Percentiles rank a stretch among this genome's conserved stretches.
Evolutionary conservation across 2,113 vertebrate species (phyloP).

Genomic region (Chionomys nivalis): DNA sequence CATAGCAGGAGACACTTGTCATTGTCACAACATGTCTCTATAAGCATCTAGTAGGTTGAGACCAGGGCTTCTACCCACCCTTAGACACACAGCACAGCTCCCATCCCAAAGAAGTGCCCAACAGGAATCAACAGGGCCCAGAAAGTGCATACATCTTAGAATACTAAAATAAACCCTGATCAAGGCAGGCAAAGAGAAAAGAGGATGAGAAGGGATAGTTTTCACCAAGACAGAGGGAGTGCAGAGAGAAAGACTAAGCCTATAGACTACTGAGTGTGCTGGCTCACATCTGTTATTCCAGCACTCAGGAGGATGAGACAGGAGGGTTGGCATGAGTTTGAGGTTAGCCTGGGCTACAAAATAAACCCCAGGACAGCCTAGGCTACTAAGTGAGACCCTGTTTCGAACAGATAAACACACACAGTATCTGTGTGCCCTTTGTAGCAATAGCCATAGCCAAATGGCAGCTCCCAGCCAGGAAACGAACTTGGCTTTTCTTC

Average conservation of each 20-base stretch:
- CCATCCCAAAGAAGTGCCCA: neutral
- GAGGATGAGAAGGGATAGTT: neutral
- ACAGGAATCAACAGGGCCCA: neutral
- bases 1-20: neutral
- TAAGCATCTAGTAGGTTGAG: too few species aligned
- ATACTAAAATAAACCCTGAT: neutral
- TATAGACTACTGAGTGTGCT: accelerated
- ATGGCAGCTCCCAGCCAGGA: neutral
- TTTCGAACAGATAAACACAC: neutral
- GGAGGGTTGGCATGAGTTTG: neutral
- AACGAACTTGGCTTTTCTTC: neutral
- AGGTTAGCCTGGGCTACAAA: neutral
- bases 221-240: neutral
- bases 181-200: neutral
- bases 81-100: neutral
- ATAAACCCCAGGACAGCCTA: neutral
- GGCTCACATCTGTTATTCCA: neutral
- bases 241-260: neutral
- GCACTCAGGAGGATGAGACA: neutral
- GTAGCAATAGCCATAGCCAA: neutral
- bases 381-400: neutral
- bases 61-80: neutral
- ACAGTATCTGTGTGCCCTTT: neutral
- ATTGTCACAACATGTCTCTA: neutral
- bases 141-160: neutral